A percentile compares a stretch with the other conserved stretches of the same genome.
Conservation (phyloP, 35 echinoderm and acorn worm genomes). For the Patiria miniata region DNA sequence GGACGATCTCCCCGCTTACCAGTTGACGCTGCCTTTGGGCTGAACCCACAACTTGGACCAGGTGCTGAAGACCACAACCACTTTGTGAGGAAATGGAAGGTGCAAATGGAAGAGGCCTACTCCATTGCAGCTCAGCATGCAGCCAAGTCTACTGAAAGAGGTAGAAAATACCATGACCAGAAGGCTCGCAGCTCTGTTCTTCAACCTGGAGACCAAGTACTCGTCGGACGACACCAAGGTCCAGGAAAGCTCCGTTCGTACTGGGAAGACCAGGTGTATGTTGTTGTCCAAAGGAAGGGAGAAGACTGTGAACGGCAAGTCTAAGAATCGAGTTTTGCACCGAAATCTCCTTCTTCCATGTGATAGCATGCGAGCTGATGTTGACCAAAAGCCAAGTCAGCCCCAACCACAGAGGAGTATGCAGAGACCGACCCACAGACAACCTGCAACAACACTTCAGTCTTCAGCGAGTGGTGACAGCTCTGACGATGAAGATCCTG, state of each 20-base stretch:
- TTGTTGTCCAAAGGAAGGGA: slow-evolving; percentile 15
- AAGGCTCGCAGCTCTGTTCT: neutral
- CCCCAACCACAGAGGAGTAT: neutral
- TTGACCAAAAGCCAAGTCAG: neutral
- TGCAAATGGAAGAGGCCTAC: slow-evolving; percentile 57
- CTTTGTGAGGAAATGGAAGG: too few species aligned
- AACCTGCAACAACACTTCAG: neutral
- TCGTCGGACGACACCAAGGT: slow-evolving; percentile 26
- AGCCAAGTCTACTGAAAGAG: slow-evolving; percentile 9
- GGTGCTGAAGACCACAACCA: too few species aligned
- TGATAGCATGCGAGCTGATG: slow-evolving; percentile 9
- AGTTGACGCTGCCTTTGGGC: slow-evolving; percentile 63
- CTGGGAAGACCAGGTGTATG: slow-evolving; percentile 45
- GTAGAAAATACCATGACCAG: too few species aligned
- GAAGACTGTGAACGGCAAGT: slow-evolving; percentile 35
- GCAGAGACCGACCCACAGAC: neutral
- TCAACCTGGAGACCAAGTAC: slow-evolving; percentile 42
- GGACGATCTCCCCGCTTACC: slow-evolving; percentile 49
- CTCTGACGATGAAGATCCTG: slow-evolving; percentile 29
- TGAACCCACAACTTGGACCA: too few species aligned
- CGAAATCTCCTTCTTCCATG: slow-evolving; percentile 67
- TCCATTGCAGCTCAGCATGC: slow-evolving; percentile 41
- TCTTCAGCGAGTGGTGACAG: neutral
- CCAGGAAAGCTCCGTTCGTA: slow-evolving; percentile 35
- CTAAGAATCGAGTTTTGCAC: slow-evolving; percentile 45